Percentiles rank a stretch among this genome's conserved stretches.
Evolutionary conservation across 2,113 vertebrate genomes (phyloP).

Genomic region (Proteles cristata): DNA sequence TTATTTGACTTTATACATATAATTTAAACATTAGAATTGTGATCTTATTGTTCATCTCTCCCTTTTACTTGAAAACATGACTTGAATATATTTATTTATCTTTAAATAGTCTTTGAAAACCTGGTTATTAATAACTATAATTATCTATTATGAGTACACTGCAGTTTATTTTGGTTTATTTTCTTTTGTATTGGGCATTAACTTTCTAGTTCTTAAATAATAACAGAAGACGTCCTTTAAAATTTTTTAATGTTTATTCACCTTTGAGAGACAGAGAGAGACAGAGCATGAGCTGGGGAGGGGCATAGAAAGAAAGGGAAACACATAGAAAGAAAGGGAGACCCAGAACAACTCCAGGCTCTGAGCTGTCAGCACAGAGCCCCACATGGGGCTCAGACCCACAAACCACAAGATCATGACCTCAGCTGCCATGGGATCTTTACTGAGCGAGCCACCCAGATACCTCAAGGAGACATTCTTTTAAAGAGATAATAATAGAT

Average conservation of each 20-base stretch:
- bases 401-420: too few relatives aligned
- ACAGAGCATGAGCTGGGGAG: too few relatives aligned
- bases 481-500: not conserved
- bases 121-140: not conserved
- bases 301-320: too few relatives aligned
- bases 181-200: not conserved
- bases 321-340: too few relatives aligned
- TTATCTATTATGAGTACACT: not conserved
- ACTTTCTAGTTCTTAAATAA: not conserved
- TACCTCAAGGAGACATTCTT: not conserved
- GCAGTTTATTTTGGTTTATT: not conserved
- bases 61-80: not conserved
- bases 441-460: too few relatives aligned
- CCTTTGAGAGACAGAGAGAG: too few relatives aligned
- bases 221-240: too few relatives aligned
- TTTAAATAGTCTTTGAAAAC: not conserved
- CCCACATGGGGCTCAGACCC: too few relatives aligned
- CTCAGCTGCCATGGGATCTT: too few relatives aligned
- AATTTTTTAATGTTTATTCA: too few relatives aligned
- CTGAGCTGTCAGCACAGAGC: too few relatives aligned
- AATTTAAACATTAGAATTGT: conserved; percentile 3
- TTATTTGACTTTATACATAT: not conserved
- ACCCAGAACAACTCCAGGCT: too few relatives aligned
- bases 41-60: not conserved
- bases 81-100: not conserved